phyloP scores from a whole-genome alignment of 2,888 invertebrate species.

The Eugnorisma glareosa region DNA sequence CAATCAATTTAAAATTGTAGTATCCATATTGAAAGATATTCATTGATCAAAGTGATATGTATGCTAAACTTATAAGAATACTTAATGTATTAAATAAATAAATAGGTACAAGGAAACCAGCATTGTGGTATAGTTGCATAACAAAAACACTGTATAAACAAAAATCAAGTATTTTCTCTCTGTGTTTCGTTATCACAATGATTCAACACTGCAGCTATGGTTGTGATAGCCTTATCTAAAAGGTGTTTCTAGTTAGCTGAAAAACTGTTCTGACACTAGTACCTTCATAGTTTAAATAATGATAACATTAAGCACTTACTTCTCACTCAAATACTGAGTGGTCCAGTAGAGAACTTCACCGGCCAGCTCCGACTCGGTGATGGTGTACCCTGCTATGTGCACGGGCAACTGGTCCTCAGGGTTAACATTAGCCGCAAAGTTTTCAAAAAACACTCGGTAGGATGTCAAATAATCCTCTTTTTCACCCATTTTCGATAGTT shows the following conservation, averaged over 20 bases:
- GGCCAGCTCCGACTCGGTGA: constrained; percentile 92
- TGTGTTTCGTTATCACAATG: constrained; percentile 43
- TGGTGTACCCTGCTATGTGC: constrained; percentile 92
- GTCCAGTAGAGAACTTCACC: constrained; percentile 95
- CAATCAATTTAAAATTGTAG: not conserved
- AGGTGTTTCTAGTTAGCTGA: constrained; percentile 55
- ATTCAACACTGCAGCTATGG: constrained; percentile 37
- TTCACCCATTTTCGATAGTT: constrained; percentile 85
- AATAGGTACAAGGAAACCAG: not conserved
- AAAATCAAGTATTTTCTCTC: constrained; percentile 22
- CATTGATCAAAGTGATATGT: not conserved
- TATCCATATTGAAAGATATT: not conserved
- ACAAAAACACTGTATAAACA: constrained; percentile 12
- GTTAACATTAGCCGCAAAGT: constrained; percentile 92
- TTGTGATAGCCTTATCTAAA: constrained; percentile 64
- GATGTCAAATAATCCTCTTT: constrained; percentile 93
- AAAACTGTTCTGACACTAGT: constrained; percentile 21
- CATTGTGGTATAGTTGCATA: constrained; percentile 4
- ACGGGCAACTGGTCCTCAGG: constrained; percentile 94
- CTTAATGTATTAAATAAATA: not conserved
- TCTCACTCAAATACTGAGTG: constrained; percentile 94
- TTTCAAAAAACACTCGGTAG: constrained; percentile 93
- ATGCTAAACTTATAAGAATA: too few relatives aligned
- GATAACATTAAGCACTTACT: constrained; percentile 90
- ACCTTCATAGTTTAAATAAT: constrained; percentile 12